These are phyloP conservation scores for Emmelina monodactyla DNA, from an alignment of 2,888 invertebrate species.

Conservation along the genomic window DNA sequence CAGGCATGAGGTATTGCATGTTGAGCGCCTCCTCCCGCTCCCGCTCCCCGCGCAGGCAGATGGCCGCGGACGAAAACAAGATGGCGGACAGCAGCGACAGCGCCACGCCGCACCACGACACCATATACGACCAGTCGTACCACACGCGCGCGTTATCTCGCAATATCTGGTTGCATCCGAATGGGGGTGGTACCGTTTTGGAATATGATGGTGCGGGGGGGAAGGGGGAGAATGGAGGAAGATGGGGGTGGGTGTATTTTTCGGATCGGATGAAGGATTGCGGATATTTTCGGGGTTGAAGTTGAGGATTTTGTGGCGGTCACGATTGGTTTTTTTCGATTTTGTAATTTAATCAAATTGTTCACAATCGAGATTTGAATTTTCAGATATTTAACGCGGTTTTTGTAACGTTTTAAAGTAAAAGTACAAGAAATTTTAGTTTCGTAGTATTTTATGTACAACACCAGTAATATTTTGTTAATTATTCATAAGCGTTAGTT, in stretches of 20 bases:
- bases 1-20: slow-evolving; percentile 98
- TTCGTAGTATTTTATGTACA: slow-evolving; percentile 34
- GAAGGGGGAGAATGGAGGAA: slow-evolving; percentile 3
- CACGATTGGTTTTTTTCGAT: too few species aligned
- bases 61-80: slow-evolving; percentile 91
- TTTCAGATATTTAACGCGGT: too few species aligned
- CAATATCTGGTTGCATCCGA: slow-evolving; percentile 75
- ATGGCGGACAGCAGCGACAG: slow-evolving; percentile 91
- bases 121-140: slow-evolving; percentile 97
- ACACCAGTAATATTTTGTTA: slow-evolving; percentile 28
- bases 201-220: slow-evolving; percentile 4
- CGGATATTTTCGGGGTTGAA: too few species aligned
- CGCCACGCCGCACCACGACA: slow-evolving; percentile 96
- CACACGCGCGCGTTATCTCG: slow-evolving; percentile 84
- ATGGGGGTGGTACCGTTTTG: slow-evolving; percentile 7
- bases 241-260: background rate
- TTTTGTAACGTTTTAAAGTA: too few species aligned
- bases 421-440: too few species aligned
- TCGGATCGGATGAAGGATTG: slow-evolving; percentile 2
- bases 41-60: slow-evolving; percentile 92
- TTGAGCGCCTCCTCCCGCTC: slow-evolving; percentile 95
- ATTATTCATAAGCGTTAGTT: slow-evolving; percentile 52
- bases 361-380: too few species aligned
- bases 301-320: too few species aligned
- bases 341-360: too few species aligned